Evolutionary conservation across 1,140 invertebrate genomes (phyloP).

Genomic region (Atta texana): DNA sequence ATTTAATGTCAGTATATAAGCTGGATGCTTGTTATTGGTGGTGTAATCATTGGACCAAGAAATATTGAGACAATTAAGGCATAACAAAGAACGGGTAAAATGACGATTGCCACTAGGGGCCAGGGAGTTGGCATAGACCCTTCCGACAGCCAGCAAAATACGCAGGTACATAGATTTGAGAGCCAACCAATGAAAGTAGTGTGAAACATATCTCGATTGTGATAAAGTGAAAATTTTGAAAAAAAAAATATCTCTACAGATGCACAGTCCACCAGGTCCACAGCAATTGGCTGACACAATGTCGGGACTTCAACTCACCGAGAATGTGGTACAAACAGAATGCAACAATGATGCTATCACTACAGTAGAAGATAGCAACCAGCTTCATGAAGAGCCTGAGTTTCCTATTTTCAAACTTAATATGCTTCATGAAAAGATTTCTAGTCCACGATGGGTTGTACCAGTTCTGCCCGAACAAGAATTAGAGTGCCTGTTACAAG

Average conservation of each 20-base stretch:
- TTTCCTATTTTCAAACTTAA: conserved; percentile 96
- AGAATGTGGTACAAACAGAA: conserved; percentile 82
- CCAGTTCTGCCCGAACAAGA: conserved; percentile 98
- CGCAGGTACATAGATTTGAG: conserved; percentile 82
- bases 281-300: conserved; percentile 84
- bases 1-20: conserved; percentile 86
- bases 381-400: conserved; percentile 88
- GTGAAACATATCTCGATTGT: not conserved
- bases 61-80: conserved; percentile 77
- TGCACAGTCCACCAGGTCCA: conserved; percentile 85
- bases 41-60: conserved; percentile 80
- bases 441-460: conserved; percentile 97
- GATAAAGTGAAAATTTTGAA: not conserved
- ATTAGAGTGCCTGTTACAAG: conserved; percentile 95
- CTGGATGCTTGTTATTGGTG: conserved; percentile 83
- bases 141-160: conserved; percentile 87
- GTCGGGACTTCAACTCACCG: conserved; percentile 84
- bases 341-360: conserved; percentile 79
- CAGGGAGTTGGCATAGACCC: conserved; percentile 88
- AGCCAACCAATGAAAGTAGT: not conserved
- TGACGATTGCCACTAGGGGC: conserved; percentile 89
- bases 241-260: conserved; percentile 70
- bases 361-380: conserved; percentile 83
- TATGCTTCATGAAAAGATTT: conserved; percentile 97
- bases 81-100: conserved; percentile 78